phyloP scores from a whole-genome alignment of 2,888 invertebrate species.

The Caenorhabditis afra region DNA sequence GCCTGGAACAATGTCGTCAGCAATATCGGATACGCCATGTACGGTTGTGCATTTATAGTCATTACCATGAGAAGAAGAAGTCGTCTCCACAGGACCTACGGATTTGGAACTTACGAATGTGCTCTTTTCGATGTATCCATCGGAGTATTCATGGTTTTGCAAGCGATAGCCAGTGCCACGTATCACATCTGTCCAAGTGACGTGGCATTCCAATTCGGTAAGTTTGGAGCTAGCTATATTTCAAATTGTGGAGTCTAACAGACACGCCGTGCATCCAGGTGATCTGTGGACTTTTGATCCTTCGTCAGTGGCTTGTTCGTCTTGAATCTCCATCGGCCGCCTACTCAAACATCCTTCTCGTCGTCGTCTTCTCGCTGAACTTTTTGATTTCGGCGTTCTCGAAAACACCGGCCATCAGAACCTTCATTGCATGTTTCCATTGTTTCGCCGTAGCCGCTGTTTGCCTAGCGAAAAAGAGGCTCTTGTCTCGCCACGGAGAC shows the following conservation, averaged over 20 bases:
- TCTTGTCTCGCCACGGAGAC: neutral
- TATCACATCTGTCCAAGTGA: conserved; percentile 56
- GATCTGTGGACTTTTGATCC: conserved; percentile 43
- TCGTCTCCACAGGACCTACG: neutral
- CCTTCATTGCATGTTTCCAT: conserved; percentile 25
- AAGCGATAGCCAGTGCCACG: conserved; percentile 45
- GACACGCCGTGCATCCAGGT: conserved; percentile 58
- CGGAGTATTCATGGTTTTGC: conserved; percentile 48
- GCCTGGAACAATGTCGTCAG: conserved; percentile 53
- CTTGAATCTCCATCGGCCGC: conserved; percentile 39
- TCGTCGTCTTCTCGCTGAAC: conserved; percentile 29
- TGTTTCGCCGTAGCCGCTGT: neutral
- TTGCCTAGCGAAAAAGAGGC: conserved; percentile 16
- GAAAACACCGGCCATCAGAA: conserved; percentile 1
- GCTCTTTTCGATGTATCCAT: conserved; percentile 40
- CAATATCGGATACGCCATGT: conserved; percentile 51
- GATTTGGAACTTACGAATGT: conserved; percentile 28
- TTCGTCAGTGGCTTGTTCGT: conserved; percentile 52
- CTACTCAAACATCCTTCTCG: conserved; percentile 39
- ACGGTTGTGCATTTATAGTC: conserved; percentile 22
- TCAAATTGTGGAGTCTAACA: conserved; percentile 10
- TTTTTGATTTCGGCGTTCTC: conserved; percentile 41
- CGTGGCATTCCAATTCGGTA: conserved; percentile 56
- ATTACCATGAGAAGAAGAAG: conserved; percentile 27
- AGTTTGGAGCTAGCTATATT: neutral